Percentiles rank a stretch among this genome's conserved stretches.
phyloP scores from a whole-genome alignment of 2,797 vertebrate genomes.

The Ctenopoma multispine region DNA sequence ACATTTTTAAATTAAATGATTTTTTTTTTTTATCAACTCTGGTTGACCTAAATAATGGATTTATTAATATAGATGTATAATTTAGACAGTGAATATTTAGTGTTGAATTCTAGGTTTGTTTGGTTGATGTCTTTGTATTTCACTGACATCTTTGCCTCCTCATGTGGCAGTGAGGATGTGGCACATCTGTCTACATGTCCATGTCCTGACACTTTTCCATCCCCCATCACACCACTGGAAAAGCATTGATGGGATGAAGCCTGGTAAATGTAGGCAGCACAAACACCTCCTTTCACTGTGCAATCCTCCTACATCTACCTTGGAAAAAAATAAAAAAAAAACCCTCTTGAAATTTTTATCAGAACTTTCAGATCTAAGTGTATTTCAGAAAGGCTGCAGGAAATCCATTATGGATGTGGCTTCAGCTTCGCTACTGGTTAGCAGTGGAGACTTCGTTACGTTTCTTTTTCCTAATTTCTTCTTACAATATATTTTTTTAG shows the following conservation, averaged over 20 bases:
- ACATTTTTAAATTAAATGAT: too few species aligned
- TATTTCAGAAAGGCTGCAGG: slow-evolving; percentile 58
- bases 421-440: slow-evolving; percentile 46
- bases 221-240: slow-evolving; percentile 6
- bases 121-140: neutral
- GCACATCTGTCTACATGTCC: slow-evolving; percentile 19
- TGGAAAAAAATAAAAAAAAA: slow-evolving; percentile 47
- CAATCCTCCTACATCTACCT: slow-evolving; percentile 51
- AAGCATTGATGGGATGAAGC: slow-evolving; percentile 33
- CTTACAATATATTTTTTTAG: neutral
- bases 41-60: neutral
- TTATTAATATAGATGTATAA: neutral
- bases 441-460: slow-evolving; percentile 24
- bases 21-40: too few species aligned
- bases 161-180: slow-evolving; percentile 1
- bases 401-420: slow-evolving; percentile 75
- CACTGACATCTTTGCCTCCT: neutral
- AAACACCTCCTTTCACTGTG: slow-evolving; percentile 33
- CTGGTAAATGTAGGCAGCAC: slow-evolving; percentile 14
- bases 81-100: neutral
- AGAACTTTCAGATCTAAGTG: slow-evolving; percentile 61
- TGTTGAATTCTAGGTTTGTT: neutral
- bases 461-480: slow-evolving; percentile 9
- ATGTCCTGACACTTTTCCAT: slow-evolving; percentile 23
- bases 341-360: slow-evolving; percentile 71